A percentile compares a stretch with the other conserved stretches of the same genome.
Conservation (phyloP, 2,888 invertebrate species). For the Diaprepes abbreviatus region DNA sequence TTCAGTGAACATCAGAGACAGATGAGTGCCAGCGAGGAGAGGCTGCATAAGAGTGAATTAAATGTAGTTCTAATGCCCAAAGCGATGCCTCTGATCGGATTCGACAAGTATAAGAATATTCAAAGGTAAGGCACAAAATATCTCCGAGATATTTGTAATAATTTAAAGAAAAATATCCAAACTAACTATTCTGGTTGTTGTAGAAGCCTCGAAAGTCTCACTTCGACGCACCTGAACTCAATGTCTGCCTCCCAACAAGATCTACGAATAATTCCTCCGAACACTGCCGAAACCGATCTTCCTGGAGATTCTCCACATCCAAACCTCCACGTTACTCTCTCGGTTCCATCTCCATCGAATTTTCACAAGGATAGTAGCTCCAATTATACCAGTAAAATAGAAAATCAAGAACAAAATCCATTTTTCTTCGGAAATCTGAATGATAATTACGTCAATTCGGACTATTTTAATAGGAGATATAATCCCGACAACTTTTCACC, state of each 20-base stretch:
- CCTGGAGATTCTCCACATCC: constrained; percentile 9
- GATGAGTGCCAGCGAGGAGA: constrained; percentile 50
- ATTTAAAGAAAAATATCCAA: not conserved
- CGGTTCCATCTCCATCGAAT: constrained; percentile 37
- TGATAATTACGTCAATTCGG: constrained; percentile 58
- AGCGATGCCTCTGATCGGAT: constrained; percentile 66
- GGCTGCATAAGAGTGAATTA: constrained; percentile 65
- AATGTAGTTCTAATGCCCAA: constrained; percentile 67
- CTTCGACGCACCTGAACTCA: constrained; percentile 57
- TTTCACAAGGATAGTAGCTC: constrained; percentile 27
- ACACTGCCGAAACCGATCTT: constrained; percentile 16
- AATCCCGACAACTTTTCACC: constrained; percentile 59
- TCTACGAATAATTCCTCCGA: constrained; percentile 54
- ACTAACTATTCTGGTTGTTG: constrained; percentile 19
- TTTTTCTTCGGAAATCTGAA: constrained; percentile 62
- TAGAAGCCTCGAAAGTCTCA: constrained; percentile 63
- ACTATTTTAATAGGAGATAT: constrained; percentile 61
- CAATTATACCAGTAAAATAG: not conserved
- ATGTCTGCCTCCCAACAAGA: constrained; percentile 56
- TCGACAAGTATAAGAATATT: constrained; percentile 66
- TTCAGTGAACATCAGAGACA: constrained; percentile 24
- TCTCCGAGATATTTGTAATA: not conserved
- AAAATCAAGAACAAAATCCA: constrained; percentile 56
- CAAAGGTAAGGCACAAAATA: constrained; percentile 59
- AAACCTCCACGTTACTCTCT: constrained; percentile 24